These are phyloP conservation scores for Nephrotoma guestfalica DNA, from an alignment of 2,888 invertebrate species.

Conservation along the genomic window DNA sequence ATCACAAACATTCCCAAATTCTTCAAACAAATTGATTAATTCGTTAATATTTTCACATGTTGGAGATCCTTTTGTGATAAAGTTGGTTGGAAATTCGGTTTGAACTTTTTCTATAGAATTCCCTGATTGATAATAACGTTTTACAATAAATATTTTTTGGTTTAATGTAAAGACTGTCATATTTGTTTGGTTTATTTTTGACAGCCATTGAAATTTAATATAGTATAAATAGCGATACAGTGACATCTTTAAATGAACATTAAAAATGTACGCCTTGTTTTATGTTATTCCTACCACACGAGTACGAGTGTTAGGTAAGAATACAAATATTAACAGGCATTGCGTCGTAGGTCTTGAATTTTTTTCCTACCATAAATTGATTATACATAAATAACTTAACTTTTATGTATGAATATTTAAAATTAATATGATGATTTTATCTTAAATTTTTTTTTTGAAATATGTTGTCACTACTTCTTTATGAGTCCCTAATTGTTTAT, in stretches of 20 bases:
- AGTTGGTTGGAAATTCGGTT: not conserved
- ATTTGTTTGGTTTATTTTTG: not conserved
- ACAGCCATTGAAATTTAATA: not conserved
- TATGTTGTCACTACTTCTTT: too few relatives aligned
- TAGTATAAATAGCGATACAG: not conserved
- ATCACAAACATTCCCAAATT: not conserved
- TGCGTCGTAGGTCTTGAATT: too few relatives aligned
- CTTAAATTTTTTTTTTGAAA: too few relatives aligned
- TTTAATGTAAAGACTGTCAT: not conserved
- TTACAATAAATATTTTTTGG: not conserved
- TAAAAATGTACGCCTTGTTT: too few relatives aligned
- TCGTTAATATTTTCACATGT: not conserved
- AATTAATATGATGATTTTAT: too few relatives aligned
- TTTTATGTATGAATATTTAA: too few relatives aligned
- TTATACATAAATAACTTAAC: too few relatives aligned
- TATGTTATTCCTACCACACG: too few relatives aligned
- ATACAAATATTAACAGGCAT: too few relatives aligned
- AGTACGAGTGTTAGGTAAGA: too few relatives aligned
- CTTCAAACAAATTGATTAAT: slow-evolving; percentile 1
- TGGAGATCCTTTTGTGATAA: not conserved
- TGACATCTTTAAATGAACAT: not conserved
- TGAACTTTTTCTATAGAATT: not conserved
- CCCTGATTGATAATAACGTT: not conserved
- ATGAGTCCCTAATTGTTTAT: too few relatives aligned
- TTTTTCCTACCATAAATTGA: too few relatives aligned